Conservation (phyloP, 2,797 vertebrate species). For the Pangasius sanitwongsei region DNA sequence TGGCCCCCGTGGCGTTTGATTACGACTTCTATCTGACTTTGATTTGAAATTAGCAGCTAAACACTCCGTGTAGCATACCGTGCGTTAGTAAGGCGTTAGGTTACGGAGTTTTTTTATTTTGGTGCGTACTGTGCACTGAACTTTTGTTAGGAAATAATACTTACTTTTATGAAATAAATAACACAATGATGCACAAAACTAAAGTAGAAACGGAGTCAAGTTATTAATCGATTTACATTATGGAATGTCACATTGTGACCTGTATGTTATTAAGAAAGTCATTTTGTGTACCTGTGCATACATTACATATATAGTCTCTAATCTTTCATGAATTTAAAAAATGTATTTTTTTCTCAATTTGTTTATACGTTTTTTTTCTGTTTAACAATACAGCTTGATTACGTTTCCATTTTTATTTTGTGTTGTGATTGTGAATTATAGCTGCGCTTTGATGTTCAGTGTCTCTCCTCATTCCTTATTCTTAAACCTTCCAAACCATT, state of each 20-base stretch:
- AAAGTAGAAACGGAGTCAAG: background rate
- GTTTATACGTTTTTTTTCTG: background rate
- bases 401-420: background rate
- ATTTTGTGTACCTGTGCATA: background rate
- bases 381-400: background rate
- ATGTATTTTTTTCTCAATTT: background rate
- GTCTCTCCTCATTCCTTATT: constrained; percentile 32
- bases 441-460: background rate
- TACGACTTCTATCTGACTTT: constrained; percentile 55
- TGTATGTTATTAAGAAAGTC: background rate
- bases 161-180: background rate
- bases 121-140: background rate
- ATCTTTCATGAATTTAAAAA: background rate
- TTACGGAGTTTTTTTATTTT: background rate
- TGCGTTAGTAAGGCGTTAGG: background rate
- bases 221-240: background rate
- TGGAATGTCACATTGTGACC: background rate
- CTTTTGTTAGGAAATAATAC: background rate
- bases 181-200: background rate
- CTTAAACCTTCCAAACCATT: constrained; percentile 61
- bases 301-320: background rate
- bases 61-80: background rate
- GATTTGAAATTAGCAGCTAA: constrained; percentile 16
- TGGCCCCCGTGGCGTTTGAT: constrained; percentile 30
- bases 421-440: background rate